Base-by-base conservation (phyloP, 1,140 invertebrate genomes). In the Zaprionus lachaisei region DNA sequence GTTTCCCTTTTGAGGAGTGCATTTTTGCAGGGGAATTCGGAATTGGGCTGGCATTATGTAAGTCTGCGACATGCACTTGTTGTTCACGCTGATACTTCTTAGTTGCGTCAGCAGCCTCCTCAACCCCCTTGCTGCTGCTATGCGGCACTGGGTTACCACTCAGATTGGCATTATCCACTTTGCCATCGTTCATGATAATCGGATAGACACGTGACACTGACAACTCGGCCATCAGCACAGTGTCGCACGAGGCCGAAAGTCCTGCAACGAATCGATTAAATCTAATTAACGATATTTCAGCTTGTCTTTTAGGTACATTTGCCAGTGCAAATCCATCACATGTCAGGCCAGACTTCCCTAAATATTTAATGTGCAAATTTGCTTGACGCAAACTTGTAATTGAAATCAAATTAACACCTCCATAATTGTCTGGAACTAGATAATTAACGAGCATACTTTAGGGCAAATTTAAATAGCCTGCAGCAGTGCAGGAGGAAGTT, bases 241-340 rank as follows among this genome's bases (percentile, higher is more conserved):
- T 92, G 22, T 94, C 93, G 72, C 94, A 95, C 4, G 93, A 93
- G 11, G 92, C 92, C n/a, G 93, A 91, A 12, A 95, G 84, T 67
- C 94, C 94, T 95, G 70, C 0, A 77, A 82, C 51, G 5, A 77
- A 49, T 62, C 15, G 34, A 26, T 15, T 12, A 41, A 60, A 37
- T 60, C 17, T 24, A 60, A 38, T 60, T 37, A 38, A 51, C 22
- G 3, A 51, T 14, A 51, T 24, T 51, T 51, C 9, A 51, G 20
- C 20, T 14, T 20, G 47, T 51, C 6, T 17, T 3, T 47, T 17
- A 47, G 41, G 41, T 20, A n/a, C 11, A 51, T 51, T 22, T 9
- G 2, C 47, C 11, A 12, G 9, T 24, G 47, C 20, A 24, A 20
- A 51, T 51, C 20, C 5, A 51, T 51, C 47, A 51, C 17, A 20